Evolutionary conservation across 2,113 vertebrate genomes (phyloP).

Genomic region (Microcebus tavaratra): DNA sequence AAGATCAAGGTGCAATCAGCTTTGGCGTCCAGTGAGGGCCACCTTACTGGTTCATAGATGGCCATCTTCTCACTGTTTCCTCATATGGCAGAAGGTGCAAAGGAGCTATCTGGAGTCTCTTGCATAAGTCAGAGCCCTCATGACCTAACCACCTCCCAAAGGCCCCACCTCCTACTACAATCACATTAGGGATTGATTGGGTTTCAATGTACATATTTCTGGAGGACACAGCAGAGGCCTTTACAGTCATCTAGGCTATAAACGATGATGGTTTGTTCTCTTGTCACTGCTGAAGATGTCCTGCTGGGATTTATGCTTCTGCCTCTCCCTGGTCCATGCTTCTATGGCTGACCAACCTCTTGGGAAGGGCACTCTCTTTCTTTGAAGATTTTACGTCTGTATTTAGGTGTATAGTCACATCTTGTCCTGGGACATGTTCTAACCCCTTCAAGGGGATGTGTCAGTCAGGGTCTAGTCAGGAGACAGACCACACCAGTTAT

Average conservation of each 20-base stretch:
- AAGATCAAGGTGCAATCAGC: not conserved
- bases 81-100: not conserved
- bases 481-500: not conserved
- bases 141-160: not conserved
- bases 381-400: not conserved
- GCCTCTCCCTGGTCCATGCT: not conserved
- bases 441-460: not conserved
- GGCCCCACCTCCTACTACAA: not conserved
- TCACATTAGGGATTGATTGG: not conserved
- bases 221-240: not conserved
- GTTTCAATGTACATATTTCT: not conserved
- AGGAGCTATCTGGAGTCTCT: not conserved
- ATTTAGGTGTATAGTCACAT: not conserved
- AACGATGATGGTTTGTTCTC: not conserved
- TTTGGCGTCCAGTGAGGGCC: not conserved
- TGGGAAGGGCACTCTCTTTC: not conserved
- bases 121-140: not conserved
- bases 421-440: not conserved
- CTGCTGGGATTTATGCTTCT: not conserved
- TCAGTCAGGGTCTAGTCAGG: not conserved
- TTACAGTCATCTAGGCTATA: not conserved
- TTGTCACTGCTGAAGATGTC: not conserved
- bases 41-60: not conserved
- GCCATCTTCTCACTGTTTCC: not conserved
- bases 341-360: not conserved